Percentiles rank a stretch among this genome's conserved stretches.
Evolutionary conservation across 2,113 vertebrate genomes (phyloP).

Genomic region (Beaufortia kweichowensis): DNA sequence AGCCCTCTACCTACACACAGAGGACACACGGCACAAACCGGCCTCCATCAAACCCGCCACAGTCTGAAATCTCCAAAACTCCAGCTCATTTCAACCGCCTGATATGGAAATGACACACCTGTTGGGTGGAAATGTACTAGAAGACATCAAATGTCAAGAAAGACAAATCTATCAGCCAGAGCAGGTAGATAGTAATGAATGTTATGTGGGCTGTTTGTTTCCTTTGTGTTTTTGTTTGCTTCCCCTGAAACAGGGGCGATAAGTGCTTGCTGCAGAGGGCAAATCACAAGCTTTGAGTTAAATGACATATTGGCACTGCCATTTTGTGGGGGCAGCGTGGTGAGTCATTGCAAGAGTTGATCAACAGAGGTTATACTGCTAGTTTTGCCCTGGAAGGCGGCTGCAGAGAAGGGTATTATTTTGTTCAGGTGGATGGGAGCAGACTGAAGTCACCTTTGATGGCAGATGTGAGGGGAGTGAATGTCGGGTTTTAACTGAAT

Average conservation of each 20-base stretch:
- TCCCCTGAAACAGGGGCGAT: constrained; percentile 21
- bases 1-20: constrained; percentile 19
- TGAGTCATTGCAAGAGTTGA: constrained; percentile 58
- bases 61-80: not conserved
- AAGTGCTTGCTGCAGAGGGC: constrained; percentile 39
- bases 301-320: constrained; percentile 41
- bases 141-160: not conserved
- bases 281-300: constrained; percentile 30
- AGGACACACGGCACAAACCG: not conserved
- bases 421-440: constrained; percentile 55
- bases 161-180: constrained; percentile 21
- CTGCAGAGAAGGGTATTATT: constrained; percentile 50
- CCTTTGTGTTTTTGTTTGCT: not conserved
- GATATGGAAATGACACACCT: constrained; percentile 12
- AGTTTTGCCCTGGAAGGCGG: not conserved
- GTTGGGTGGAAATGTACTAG: not conserved
- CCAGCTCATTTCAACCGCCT: not conserved
- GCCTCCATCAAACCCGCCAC: constrained; percentile 12
- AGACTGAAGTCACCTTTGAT: constrained; percentile 52
- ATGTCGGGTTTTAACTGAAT: constrained; percentile 3
- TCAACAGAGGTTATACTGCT: constrained; percentile 53
- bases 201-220: not conserved
- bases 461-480: not conserved
- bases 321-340: constrained; percentile 47
- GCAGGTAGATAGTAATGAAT: not conserved